Conservation (phyloP, 2,113 vertebrate species). For the zebrafish (Danio rerio) region DNA sequence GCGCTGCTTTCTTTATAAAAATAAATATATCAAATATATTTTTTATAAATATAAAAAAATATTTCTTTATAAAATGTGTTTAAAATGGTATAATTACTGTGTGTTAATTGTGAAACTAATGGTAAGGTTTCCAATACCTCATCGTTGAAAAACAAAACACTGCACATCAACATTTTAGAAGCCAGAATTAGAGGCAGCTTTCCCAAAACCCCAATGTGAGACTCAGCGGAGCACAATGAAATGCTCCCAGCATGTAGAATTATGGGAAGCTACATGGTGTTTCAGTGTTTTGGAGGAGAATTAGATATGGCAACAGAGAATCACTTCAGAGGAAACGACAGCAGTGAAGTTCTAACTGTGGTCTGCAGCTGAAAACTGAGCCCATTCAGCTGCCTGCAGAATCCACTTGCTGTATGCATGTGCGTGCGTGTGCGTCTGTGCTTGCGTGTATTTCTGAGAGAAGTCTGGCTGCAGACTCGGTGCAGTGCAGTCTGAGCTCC, state of each 20-base stretch:
- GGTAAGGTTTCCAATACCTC: not conserved
- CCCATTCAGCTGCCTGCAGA: constrained; percentile 13
- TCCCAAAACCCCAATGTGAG: not conserved
- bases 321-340: constrained; percentile 17
- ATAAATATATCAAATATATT: too few relatives aligned
- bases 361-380: constrained; percentile 28
- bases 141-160: not conserved
- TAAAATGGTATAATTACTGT: not conserved
- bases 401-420: constrained; percentile 10
- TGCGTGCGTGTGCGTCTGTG: constrained; percentile 3
- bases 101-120: not conserved
- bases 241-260: not conserved
- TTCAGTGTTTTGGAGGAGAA: constrained; percentile 24
- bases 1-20: not conserved
- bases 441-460: too few relatives aligned
- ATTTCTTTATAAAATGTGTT: not conserved
- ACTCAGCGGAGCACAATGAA: not conserved
- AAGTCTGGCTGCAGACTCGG: too few relatives aligned
- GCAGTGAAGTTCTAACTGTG: constrained; percentile 24
- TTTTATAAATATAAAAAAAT: too few relatives aligned
- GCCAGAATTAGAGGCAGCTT: not conserved
- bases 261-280: constrained; percentile 10
- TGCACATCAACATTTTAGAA: not conserved
- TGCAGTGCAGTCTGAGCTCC: too few relatives aligned
- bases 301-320: not conserved